Evolutionary conservation across 2,888 invertebrate genomes (phyloP).

Genomic region (Gibbula magus): DNA sequence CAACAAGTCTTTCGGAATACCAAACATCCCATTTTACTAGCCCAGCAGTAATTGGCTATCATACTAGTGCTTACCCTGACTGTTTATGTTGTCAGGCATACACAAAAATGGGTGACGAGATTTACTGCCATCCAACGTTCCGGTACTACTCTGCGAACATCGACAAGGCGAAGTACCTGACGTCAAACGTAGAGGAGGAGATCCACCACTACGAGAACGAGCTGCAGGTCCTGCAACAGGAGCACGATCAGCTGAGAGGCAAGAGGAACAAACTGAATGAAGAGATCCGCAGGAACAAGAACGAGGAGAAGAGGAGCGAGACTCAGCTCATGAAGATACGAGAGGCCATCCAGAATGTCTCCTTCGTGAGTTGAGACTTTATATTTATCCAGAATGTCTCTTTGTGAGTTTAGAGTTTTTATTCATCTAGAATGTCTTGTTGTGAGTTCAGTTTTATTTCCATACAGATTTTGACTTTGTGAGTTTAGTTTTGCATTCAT

Average conservation of each 20-base stretch:
- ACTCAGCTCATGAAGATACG: slow-evolving; percentile 63
- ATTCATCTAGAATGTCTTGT: too few species aligned
- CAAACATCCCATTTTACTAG: too few species aligned
- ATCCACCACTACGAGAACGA: slow-evolving; percentile 51
- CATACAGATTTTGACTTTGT: too few species aligned
- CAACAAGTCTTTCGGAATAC: too few species aligned
- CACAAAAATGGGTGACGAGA: slow-evolving; percentile 67
- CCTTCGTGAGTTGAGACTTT: slow-evolving; percentile 52
- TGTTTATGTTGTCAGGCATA: slow-evolving; percentile 63
- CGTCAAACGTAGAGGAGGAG: slow-evolving; percentile 68
- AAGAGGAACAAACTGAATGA: slow-evolving; percentile 39
- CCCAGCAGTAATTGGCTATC: too few species aligned
- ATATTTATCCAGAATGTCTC: too few species aligned
- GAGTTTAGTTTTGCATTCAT: too few species aligned
- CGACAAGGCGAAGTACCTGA: slow-evolving; percentile 61
- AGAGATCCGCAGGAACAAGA: slow-evolving; percentile 52
- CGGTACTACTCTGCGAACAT: slow-evolving; percentile 67
- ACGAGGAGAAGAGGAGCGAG: slow-evolving; percentile 55
- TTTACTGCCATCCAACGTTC: slow-evolving; percentile 65
- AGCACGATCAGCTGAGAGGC: slow-evolving; percentile 36
- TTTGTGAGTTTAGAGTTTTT: too few species aligned
- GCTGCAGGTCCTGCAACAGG: slow-evolving; percentile 27
- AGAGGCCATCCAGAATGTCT: slow-evolving; percentile 49
- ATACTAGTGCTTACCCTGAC: too few species aligned
- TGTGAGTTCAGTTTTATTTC: too few species aligned